A percentile compares a stretch with the other conserved stretches of the same genome.
These are phyloP conservation scores for Drosophila eugracilis DNA, from an alignment of 1,140 invertebrate genomes.

Conservation along the genomic window DNA sequence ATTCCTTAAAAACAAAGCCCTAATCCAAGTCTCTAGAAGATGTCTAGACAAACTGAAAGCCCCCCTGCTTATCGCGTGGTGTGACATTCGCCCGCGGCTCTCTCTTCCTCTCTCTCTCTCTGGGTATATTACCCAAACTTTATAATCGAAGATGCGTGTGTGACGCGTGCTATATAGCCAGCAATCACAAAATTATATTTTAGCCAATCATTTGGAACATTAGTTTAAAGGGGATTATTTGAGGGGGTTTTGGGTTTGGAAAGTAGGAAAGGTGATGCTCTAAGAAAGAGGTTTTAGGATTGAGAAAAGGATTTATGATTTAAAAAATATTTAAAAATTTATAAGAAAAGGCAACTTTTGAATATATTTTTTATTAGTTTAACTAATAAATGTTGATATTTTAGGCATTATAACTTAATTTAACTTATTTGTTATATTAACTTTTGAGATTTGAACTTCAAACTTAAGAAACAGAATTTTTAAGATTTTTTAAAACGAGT, in stretches of 20 bases:
- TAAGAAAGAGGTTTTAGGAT: background rate
- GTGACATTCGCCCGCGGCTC: conserved; percentile 64
- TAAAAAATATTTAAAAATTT: too few species aligned
- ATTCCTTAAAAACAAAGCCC: conserved; percentile 14
- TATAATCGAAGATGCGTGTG: conserved; percentile 13
- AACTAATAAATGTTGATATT: too few species aligned
- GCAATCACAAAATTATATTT: conserved; percentile 60
- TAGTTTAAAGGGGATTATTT: conserved; percentile 55
- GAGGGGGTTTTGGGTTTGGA: background rate
- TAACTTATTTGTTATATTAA: too few species aligned
- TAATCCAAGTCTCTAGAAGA: conserved; percentile 40
- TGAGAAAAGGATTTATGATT: too few species aligned
- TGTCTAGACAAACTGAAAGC: conserved; percentile 59
- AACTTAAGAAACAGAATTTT: too few species aligned
- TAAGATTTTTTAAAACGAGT: too few species aligned
- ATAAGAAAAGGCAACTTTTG: too few species aligned
- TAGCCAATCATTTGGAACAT: conserved; percentile 61
- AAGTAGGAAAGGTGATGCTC: conserved; percentile 2
- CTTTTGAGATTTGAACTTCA: too few species aligned
- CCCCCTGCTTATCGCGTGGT: conserved; percentile 42
- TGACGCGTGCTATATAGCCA: conserved; percentile 71
- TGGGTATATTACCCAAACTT: too few species aligned
- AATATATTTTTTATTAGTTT: too few species aligned
- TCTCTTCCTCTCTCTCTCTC: too few species aligned
- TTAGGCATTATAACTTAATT: too few species aligned